A percentile compares a stretch with the other conserved stretches of the same genome.
Conservation (phyloP, 1,140 invertebrate genomes). For the Pogonognathellus flavescens region DNA sequence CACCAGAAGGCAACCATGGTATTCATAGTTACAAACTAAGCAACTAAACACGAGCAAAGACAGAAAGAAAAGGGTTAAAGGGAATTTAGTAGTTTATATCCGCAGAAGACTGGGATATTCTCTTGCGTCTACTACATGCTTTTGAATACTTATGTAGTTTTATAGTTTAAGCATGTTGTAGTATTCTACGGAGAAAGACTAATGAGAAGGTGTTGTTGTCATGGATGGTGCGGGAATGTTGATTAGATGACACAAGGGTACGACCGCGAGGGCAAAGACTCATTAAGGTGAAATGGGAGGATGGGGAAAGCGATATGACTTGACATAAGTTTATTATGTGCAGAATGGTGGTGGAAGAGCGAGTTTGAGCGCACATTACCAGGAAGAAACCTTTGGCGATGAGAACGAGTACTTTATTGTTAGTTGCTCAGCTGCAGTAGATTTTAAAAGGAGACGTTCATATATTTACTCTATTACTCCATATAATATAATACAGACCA, state of each 20-base stretch:
- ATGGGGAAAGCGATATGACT: slow-evolving; percentile 55
- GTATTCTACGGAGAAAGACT: neutral
- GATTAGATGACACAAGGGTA: slow-evolving; percentile 48
- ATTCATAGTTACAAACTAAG: too few relatives aligned
- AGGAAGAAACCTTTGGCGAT: slow-evolving; percentile 1
- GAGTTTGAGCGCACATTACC: neutral
- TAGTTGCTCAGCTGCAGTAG: neutral
- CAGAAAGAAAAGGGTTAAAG: neutral
- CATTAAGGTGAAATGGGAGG: slow-evolving; percentile 61
- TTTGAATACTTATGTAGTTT: neutral
- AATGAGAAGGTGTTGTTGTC: slow-evolving; percentile 32
- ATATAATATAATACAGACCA: neutral
- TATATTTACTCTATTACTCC: neutral
- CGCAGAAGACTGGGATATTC: neutral
- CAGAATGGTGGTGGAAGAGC: slow-evolving; percentile 25
- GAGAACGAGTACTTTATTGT: neutral
- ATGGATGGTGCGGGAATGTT: slow-evolving; percentile 19
- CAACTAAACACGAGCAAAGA: neutral
- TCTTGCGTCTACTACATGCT: neutral
- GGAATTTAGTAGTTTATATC: neutral
- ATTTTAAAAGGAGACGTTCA: slow-evolving; percentile 43
- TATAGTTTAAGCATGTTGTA: neutral
- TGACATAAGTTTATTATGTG: slow-evolving; percentile 58
- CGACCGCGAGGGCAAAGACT: slow-evolving; percentile 35
- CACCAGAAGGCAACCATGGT: neutral